Evolutionary conservation across 2,113 vertebrate genomes (phyloP).

Genomic region (Morone chrysops): DNA sequence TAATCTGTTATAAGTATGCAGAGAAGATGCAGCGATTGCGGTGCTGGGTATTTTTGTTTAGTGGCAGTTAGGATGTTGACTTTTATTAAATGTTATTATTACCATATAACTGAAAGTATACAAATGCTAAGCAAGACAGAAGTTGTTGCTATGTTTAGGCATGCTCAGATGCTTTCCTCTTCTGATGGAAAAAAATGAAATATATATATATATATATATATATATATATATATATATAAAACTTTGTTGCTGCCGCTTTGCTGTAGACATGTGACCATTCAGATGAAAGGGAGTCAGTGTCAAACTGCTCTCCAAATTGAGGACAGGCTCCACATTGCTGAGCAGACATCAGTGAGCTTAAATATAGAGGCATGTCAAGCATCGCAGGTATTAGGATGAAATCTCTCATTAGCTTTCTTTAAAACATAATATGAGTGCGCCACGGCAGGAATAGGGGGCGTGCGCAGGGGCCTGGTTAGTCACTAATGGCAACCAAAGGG

Average conservation of each 20-base stretch:
- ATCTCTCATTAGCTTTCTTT: constrained; percentile 82
- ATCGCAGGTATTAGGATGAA: constrained; percentile 74
- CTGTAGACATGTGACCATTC: constrained; percentile 81
- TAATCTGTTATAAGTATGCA: constrained; percentile 78
- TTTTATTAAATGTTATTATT: constrained; percentile 84
- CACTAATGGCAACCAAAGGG: constrained; percentile 62
- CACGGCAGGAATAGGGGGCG: constrained; percentile 21
- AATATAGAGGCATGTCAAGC: constrained; percentile 80
- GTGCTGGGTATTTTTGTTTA: constrained; percentile 66
- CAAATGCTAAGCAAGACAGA: constrained; percentile 64
- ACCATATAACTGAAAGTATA: constrained; percentile 70
- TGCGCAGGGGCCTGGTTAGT: constrained; percentile 25
- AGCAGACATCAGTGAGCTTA: constrained; percentile 78
- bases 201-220: constrained; percentile 49
- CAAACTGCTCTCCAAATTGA: constrained; percentile 80
- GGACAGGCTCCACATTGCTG: constrained; percentile 75
- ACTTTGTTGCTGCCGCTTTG: constrained; percentile 77
- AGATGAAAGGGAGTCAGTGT: constrained; percentile 81
- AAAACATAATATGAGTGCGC: constrained; percentile 74
- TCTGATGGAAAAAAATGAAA: constrained; percentile 38
- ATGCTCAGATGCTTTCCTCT: constrained; percentile 59
- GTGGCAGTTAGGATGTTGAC: constrained; percentile 76
- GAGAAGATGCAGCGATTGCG: constrained; percentile 61
- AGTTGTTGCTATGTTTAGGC: constrained; percentile 71
- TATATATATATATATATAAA: constrained; percentile 63